Evolutionary conservation across 2,113 vertebrate genomes (phyloP), one percentile per base, ranked within the genome.

Genomic region (Blennius ocellaris): DNA sequence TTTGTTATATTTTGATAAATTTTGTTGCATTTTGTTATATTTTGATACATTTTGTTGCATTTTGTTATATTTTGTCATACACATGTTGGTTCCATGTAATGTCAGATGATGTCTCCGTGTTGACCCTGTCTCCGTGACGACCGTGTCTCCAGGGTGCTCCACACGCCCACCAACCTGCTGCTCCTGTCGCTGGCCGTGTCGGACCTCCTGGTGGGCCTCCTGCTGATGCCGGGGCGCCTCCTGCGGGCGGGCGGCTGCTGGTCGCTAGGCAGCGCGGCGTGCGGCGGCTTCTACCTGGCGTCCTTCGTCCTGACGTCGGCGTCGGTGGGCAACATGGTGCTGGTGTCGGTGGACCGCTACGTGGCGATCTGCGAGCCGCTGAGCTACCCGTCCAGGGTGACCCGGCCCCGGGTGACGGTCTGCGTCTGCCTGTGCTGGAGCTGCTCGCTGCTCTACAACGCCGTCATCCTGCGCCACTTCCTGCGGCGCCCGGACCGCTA

Each of bases 101-200:
- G 21, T 30, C 21, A 30, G 21, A 30, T 30, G 21, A 30, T 30
- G 21, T 30, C 21, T 30, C 21, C 21, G 4, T 30, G 21, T 2
- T 30, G 21, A 30, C 21, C 21, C 4, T 30, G 21, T 30, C 21
- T 30, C 21, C 21, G 4, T 30, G 21, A 30, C 21, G 21, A 30
- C 21, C 4, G 21, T 30, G 2, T 30, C 37, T 41, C 52, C 82
- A 92, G 86, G 75, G 84, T 91, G 71, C 90, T 93, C 11, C 90
- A 91, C 66, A 91, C 75, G 11, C 69, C 84, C 30, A 91, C 88
- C 56, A 92, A 93, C 70, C 59, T 89, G 51, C 70, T 93, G 7
- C 61, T 92, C 16, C 78, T 90, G 45, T 92, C 79, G 8, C 54
- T 85, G 71, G 76, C 79, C 15, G 59, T 82, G 11, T 82, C 79